Evolutionary conservation across 2,888 invertebrate genomes (phyloP).

Genomic region (Tiphia femorata): DNA sequence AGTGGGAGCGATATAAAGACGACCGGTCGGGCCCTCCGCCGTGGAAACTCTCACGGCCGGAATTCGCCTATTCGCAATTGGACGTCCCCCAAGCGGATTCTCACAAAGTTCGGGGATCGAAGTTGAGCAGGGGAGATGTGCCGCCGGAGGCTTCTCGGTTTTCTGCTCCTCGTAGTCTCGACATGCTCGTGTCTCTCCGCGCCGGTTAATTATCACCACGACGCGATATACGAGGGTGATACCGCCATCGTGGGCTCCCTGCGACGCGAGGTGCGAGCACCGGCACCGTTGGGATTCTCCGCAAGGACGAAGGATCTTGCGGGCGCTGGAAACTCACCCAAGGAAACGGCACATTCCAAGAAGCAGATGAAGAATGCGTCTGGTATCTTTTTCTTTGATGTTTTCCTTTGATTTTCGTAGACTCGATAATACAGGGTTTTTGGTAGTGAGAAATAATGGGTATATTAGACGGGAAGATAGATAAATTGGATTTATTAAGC

Average conservation of each 20-base stretch:
- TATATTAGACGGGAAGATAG: too few species aligned
- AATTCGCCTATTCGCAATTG: too few species aligned
- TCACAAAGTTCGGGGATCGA: neutral
- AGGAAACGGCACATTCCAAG: slow-evolving; percentile 36
- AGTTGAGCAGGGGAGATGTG: neutral
- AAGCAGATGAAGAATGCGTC: slow-evolving; percentile 44
- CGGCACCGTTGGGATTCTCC: slow-evolving; percentile 26
- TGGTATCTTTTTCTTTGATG: slow-evolving; percentile 42
- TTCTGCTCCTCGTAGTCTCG: too few species aligned
- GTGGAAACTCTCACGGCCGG: neutral
- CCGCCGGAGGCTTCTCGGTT: too few species aligned
- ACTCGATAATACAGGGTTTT: too few species aligned
- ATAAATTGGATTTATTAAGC: too few species aligned
- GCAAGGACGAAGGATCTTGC: slow-evolving; percentile 53
- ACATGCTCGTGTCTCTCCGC: too few species aligned
- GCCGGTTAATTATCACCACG: neutral
- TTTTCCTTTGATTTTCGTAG: too few species aligned
- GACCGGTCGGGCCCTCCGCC: neutral
- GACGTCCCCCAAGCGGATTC: too few species aligned
- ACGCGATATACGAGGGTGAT: neutral
- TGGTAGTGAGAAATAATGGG: too few species aligned
- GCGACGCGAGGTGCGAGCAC: slow-evolving; percentile 44
- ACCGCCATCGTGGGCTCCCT: too few species aligned
- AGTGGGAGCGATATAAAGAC: slow-evolving; percentile 38
- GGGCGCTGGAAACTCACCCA: slow-evolving; percentile 45